Conservation (phyloP, 2,888 invertebrate species). For the Argynnis bischoffii region DNA sequence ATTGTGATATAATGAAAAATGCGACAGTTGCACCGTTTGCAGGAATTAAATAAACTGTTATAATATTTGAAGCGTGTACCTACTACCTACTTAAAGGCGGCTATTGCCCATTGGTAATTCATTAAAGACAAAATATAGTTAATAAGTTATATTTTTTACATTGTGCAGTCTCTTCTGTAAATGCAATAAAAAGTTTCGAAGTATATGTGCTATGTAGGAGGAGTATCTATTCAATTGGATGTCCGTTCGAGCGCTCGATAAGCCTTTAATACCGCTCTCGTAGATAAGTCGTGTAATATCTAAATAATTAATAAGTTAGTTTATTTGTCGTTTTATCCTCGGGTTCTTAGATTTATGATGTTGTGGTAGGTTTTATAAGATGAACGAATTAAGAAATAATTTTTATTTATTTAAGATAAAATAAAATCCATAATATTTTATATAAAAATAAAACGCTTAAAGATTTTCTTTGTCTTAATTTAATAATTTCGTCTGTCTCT, state of each 20-base stretch:
- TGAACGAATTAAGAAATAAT: not conserved
- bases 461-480: not conserved
- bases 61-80: too few species aligned
- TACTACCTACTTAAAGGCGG: too few species aligned
- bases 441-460: conserved; percentile 4
- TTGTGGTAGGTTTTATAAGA: not conserved
- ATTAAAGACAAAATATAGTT: too few species aligned
- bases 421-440: not conserved
- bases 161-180: not conserved
- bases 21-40: too few species aligned
- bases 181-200: not conserved
- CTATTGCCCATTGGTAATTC: too few species aligned
- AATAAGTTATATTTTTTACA: too few species aligned
- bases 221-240: not conserved
- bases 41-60: too few species aligned
- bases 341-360: not conserved
- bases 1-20: too few species aligned
- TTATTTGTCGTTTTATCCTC: not conserved
- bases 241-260: conserved; percentile 17
- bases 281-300: conserved; percentile 22
- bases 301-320: conserved; percentile 15
- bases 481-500: not conserved
- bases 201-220: not conserved
- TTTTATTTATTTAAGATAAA: not conserved
- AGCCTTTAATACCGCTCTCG: conserved; percentile 13